Conservation (phyloP, 2,113 vertebrate species). For the Cnemophilus loriae region DNA sequence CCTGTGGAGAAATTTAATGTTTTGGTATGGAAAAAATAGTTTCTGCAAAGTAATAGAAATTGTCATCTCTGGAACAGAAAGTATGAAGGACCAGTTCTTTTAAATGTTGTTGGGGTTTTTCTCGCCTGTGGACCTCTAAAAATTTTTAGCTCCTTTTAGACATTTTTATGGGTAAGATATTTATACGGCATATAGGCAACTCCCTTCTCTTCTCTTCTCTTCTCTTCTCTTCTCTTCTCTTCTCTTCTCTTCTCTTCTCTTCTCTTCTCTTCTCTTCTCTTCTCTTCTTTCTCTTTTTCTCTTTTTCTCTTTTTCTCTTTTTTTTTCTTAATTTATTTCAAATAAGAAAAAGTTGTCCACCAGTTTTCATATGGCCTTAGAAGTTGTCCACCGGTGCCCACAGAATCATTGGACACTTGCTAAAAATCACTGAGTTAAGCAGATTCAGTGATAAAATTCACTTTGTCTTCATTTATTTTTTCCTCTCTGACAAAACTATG, state of each 20-base stretch:
- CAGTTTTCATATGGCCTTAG: not conserved
- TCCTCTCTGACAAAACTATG: not conserved
- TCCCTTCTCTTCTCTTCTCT: not conserved
- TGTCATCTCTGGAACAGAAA: not conserved
- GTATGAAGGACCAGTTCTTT: not conserved
- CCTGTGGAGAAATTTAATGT: fast-evolving
- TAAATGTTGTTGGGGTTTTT: fast-evolving
- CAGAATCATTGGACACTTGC: not conserved
- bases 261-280: no score
- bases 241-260: not conserved
- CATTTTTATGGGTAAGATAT: not conserved
- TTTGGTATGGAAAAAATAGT: not conserved
- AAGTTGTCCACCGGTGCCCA: fast-evolving
- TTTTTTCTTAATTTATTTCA: not conserved
- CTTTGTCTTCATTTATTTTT: not conserved
- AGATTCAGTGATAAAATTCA: not conserved
- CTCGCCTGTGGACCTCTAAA: not conserved
- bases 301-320: no score
- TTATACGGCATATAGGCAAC: not conserved
- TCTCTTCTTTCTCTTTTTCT: not conserved
- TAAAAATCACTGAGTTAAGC: not conserved
- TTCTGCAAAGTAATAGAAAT: not conserved
- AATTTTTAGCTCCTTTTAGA: not conserved
- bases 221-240: no score
- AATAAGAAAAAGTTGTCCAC: not conserved